Percentiles rank a stretch among this genome's conserved stretches.
Conservation (phyloP, 2,113 vertebrate genomes). For the Mobula birostris region DNA sequence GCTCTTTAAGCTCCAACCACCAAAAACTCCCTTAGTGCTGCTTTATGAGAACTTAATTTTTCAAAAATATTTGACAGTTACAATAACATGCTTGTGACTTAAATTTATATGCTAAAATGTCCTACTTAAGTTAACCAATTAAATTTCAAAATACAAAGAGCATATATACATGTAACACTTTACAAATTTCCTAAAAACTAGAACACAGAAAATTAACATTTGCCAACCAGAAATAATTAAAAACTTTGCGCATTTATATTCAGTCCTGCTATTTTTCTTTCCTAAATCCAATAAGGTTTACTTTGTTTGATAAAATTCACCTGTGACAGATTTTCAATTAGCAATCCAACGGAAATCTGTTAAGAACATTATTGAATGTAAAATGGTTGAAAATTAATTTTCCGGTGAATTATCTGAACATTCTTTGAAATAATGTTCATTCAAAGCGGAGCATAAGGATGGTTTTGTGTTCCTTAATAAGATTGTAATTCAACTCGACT, state of each 20-base stretch:
- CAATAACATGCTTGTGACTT: neutral
- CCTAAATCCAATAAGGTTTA: neutral
- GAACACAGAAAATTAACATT: neutral
- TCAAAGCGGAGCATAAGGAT: neutral
- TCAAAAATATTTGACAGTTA: neutral
- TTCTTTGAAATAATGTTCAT: neutral
- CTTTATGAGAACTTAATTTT: neutral
- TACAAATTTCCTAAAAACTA: neutral
- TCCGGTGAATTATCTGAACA: conserved; percentile 13
- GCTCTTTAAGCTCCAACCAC: neutral
- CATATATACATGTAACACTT: neutral
- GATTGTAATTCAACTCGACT: conserved; percentile 19
- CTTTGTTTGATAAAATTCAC: neutral
- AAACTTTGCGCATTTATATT: neutral
- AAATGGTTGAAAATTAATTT: neutral
- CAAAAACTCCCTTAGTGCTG: neutral
- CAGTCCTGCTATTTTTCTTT: neutral
- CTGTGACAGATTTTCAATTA: neutral
- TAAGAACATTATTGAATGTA: neutral
- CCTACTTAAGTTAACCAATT: neutral
- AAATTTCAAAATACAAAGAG: neutral
- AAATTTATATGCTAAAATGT: neutral
- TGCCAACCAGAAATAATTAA: neutral
- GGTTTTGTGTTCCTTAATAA: conserved; percentile 26
- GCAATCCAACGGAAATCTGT: neutral